Evolutionary conservation across 2,797 vertebrate species (phyloP), one percentile per base, ranked within the genome.

Genomic region (Rhincodon typus): DNA sequence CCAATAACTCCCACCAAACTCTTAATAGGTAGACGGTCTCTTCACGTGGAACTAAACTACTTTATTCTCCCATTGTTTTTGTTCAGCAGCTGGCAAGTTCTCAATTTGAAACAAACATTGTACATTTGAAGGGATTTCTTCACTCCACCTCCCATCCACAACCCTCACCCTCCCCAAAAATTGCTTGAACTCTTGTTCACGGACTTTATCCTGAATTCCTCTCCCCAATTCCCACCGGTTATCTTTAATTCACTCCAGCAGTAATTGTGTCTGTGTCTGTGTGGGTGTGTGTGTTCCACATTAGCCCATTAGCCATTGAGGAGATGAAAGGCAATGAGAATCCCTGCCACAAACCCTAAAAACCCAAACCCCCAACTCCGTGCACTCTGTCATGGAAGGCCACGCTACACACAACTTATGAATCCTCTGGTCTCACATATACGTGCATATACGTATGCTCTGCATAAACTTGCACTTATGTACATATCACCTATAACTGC

Each of bases 11-110:
- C 46, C 23, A 30, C 23, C 94, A 67, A 93, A 69, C 62, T 25
- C 90, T n/a, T 38, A 93, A 38, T 93, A 25, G 62, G n/a, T 67
- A n/a, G n/a, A 62, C 42, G 2, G 21, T 93, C 62, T 38, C 38
- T 66, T 69, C 90, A 62, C 34, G 21, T 91, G 88, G 88, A 91
- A 91, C 88, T 66, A 91, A 91, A 66, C 88, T 90, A 91, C 88
- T 91, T 91, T 91, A n/a, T 15, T 23, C 62, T 67, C 90, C n/a
- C 66, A 38, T 93, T 93, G 90, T 93, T 67, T 93, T 93, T 42
- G 90, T 69, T 38, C 90, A 67, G n/a, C 90, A 93, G 90, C 90
- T 93, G 62, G 90, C n/a, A 69, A 69, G 90, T 10, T 42, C 90
- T 69, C 62, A 23, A 69, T 69, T 4, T 69, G 90, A 93, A 67